phyloP scores from a whole-genome alignment of 2,797 vertebrate species.

The Buceros bicornis region DNA sequence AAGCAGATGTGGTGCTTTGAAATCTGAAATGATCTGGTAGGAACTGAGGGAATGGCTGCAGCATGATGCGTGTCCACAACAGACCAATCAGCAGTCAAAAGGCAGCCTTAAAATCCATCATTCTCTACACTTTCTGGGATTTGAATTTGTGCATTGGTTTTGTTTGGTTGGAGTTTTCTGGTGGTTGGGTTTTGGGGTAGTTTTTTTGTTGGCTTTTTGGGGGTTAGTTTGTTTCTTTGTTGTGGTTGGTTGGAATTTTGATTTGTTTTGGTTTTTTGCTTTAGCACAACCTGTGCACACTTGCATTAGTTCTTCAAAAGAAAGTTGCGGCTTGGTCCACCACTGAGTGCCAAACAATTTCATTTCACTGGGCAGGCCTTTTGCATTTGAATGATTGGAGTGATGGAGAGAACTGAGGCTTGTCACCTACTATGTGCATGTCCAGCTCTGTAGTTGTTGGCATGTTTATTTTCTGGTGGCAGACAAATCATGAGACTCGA shows the following conservation, averaged over 20 bases:
- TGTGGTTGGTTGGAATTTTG: too few relatives aligned
- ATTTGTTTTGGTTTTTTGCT: background rate
- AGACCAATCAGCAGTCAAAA: background rate
- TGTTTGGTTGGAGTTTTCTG: background rate
- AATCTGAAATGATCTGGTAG: background rate
- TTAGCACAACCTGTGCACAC: background rate
- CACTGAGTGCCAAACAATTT: background rate
- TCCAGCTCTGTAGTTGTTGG: background rate
- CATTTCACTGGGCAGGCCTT: background rate
- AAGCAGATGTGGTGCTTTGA: background rate
- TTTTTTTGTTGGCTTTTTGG: background rate
- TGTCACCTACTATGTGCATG: accelerated
- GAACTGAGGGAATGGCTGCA: background rate
- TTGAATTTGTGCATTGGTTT: background rate
- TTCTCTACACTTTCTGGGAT: background rate
- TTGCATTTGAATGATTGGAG: accelerated
- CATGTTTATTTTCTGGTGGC: background rate
- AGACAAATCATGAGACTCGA: background rate
- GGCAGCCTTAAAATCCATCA: background rate
- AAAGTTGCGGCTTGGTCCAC: background rate
- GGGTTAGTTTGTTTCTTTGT: too few relatives aligned
- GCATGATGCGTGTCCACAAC: background rate
- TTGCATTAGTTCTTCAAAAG: background rate
- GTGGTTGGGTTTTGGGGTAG: too few relatives aligned
- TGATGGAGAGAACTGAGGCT: background rate